Percentiles rank a stretch among this genome's conserved stretches.
Evolutionary conservation across 2,888 invertebrate genomes (phyloP).

Genomic region (Platycheirus albimanus): DNA sequence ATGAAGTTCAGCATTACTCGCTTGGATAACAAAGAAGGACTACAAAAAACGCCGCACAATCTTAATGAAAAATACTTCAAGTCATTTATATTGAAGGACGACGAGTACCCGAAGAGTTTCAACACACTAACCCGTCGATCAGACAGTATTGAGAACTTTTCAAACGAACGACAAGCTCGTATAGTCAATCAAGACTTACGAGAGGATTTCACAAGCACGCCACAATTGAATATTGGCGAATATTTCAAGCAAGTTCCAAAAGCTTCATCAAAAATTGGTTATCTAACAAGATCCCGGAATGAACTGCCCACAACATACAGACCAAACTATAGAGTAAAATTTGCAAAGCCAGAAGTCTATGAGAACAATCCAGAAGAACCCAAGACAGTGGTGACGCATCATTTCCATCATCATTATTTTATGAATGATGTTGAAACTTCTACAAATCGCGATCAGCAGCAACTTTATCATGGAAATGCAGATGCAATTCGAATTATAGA

Average conservation of each 20-base stretch:
- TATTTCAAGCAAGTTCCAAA: slow-evolving; percentile 77
- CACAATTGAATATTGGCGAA: slow-evolving; percentile 80
- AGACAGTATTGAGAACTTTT: slow-evolving; percentile 41
- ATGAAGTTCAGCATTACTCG: slow-evolving; percentile 87
- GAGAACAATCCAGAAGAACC: slow-evolving; percentile 48
- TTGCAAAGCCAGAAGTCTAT: slow-evolving; percentile 75
- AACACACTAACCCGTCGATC: slow-evolving; percentile 72
- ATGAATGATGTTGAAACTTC: slow-evolving; percentile 75
- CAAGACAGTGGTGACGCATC: slow-evolving; percentile 79
- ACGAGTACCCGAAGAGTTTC: slow-evolving; percentile 81
- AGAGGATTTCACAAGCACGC: slow-evolving; percentile 38
- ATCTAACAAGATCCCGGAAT: slow-evolving; percentile 75
- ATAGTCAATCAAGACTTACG: slow-evolving; percentile 54
- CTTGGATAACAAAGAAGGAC: slow-evolving; percentile 79
- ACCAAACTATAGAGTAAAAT: slow-evolving; percentile 78
- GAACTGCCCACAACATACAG: slow-evolving; percentile 79
- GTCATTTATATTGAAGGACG: slow-evolving; percentile 86
- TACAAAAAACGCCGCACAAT: slow-evolving; percentile 79
- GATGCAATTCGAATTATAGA: slow-evolving; percentile 50
- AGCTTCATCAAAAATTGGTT: slow-evolving; percentile 77
- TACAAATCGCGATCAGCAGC: slow-evolving; percentile 18
- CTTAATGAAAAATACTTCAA: slow-evolving; percentile 68
- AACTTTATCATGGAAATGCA: slow-evolving; percentile 10
- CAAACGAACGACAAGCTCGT: slow-evolving; percentile 74
- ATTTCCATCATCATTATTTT: slow-evolving; percentile 82